Evolutionary conservation across 2,797 vertebrate genomes (phyloP), one percentile per base, ranked within the genome.

Genomic region (Anguilla anguilla): DNA sequence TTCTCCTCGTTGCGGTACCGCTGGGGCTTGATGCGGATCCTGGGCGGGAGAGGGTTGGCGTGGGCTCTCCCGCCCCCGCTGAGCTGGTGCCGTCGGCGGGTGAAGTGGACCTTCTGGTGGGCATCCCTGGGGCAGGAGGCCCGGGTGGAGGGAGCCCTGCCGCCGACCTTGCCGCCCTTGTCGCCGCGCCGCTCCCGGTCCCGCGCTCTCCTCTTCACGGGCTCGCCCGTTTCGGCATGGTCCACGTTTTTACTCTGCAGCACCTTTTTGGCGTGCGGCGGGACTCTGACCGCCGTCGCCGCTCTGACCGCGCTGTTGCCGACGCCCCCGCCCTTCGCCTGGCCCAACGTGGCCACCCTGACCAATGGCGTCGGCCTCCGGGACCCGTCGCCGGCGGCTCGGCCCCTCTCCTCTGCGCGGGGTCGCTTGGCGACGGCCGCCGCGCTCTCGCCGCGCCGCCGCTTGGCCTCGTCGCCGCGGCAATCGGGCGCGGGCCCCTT

Each of bases 1-100:
- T 97, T 97, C 86, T 99, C 98, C 90, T 99, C 98, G 5, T 99
- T 99, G 93, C 98, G 97, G 89, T 99, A 99, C 95, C 98, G 96
- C 95, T 99, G 98, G 55, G 98, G 98, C 95, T 99, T 99, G 90
- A 99, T 96, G 61, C 98, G 98, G 94, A 97, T 96, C 91, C 97
- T 95, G 90, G 98, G 97, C 86, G 97, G 95, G 91, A 98, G 91
- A 92, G 98, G 91, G 92, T 93, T n/a, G 91, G 90, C 1, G 90
- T 57, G 86, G 2, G 46, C 72, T 0, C 57, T 69, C 6, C 91
- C 93, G 9, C 61, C 96, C 95, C 97, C 96, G 93, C 97, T 96
- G 90, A 96, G 96, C 91, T 97, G 98, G 95, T 98, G 98, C 85
- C 98, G 97, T n/a, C 97, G 97, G 35, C 98, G 97, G 0, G 98